Conservation (phyloP, 2,888 invertebrate genomes). For the Keiferia lycopersicella region DNA sequence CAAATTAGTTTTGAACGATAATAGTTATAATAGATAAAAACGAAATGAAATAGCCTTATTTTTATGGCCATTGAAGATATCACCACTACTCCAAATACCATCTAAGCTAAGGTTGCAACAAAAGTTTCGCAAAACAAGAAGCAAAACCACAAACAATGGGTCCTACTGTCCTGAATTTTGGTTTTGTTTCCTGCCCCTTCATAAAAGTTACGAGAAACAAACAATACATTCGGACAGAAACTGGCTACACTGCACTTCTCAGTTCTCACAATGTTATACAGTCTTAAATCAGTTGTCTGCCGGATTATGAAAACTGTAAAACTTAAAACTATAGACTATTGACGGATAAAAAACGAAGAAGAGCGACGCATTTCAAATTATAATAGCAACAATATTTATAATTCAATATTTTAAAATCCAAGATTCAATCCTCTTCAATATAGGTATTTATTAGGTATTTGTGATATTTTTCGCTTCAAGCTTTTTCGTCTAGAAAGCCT, state of each 20-base stretch:
- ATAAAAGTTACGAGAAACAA: constrained; percentile 50
- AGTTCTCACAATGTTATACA: neutral
- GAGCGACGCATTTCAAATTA: too few relatives aligned
- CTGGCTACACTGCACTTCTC: neutral
- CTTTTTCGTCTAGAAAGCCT: too few relatives aligned
- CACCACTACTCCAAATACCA: constrained; percentile 36
- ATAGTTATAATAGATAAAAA: too few relatives aligned
- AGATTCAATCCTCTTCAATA: too few relatives aligned
- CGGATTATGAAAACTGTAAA: neutral
- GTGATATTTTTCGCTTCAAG: too few relatives aligned
- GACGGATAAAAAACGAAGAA: too few relatives aligned
- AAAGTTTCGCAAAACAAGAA: constrained; percentile 56
- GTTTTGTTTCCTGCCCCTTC: constrained; percentile 61
- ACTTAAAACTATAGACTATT: too few relatives aligned
- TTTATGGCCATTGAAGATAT: neutral
- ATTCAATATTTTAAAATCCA: too few relatives aligned
- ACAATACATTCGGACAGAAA: constrained; percentile 49
- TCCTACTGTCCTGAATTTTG: constrained; percentile 57
- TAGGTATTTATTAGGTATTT: too few relatives aligned
- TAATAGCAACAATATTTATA: too few relatives aligned
- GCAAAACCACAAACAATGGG: constrained; percentile 57
- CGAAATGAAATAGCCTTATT: too few relatives aligned
- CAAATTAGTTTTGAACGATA: too few relatives aligned
- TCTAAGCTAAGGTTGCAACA: neutral
- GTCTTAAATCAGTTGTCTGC: neutral